A percentile compares a stretch with the other conserved stretches of the same genome.
Evolutionary conservation across 2,113 vertebrate genomes (phyloP).

Genomic region (Menidia beryllina): DNA sequence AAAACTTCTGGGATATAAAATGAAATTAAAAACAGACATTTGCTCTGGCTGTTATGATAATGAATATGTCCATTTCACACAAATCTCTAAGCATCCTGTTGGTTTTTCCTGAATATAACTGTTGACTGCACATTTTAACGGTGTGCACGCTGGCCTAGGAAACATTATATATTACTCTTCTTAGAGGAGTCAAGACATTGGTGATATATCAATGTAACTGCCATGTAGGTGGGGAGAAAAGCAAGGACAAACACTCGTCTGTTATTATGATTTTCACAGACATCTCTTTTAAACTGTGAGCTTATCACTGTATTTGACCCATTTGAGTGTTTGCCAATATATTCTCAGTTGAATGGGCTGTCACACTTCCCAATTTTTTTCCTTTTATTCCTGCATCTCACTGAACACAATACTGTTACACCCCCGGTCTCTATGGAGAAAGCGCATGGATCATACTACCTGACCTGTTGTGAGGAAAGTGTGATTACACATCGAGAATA

Average conservation of each 20-base stretch:
- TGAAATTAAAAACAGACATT: constrained; percentile 57
- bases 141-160: not conserved
- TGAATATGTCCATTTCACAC: constrained; percentile 15
- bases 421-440: constrained; percentile 8
- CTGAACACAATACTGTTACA: constrained; percentile 28
- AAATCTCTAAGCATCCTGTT: constrained; percentile 36
- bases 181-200: too few relatives aligned
- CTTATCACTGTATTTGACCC: constrained; percentile 16
- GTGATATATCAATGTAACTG: not conserved
- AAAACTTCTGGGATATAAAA: constrained; percentile 15
- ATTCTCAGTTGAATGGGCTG: constrained; percentile 17
- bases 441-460: constrained; percentile 2
- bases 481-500: constrained; percentile 1
- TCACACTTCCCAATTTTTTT: constrained; percentile 12
- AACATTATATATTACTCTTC: too few relatives aligned
- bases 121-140: not conserved
- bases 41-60: constrained; percentile 22
- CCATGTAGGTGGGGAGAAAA: constrained; percentile 22
- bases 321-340: constrained; percentile 21
- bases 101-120: constrained; percentile 9
- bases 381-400: constrained; percentile 22
- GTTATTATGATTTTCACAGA: constrained; percentile 53
- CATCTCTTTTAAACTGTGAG: constrained; percentile 35
- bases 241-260: constrained; percentile 34
- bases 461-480: constrained; percentile 27